These are phyloP conservation scores for Polydrusus tereticollis DNA, from an alignment of 2,888 invertebrate species.

Conservation along the genomic window DNA sequence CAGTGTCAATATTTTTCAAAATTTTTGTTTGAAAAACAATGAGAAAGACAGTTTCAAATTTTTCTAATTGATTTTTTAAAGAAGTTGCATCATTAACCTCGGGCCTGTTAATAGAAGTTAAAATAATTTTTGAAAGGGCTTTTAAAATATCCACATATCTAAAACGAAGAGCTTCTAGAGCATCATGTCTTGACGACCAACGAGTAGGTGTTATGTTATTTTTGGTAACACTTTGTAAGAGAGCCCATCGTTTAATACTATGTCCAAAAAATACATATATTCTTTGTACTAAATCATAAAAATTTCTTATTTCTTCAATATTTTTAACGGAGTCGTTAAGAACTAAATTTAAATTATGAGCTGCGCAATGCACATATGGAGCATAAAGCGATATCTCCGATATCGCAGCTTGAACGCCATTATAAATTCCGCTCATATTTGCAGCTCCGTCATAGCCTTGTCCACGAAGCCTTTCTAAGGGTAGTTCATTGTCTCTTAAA, in stretches of 20 bases:
- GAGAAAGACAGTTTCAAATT: constrained; percentile 4
- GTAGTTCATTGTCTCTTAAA: neutral
- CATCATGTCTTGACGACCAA: constrained; percentile 28
- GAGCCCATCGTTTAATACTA: constrained; percentile 20
- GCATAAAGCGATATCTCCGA: constrained; percentile 22
- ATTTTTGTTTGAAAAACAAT: constrained; percentile 18
- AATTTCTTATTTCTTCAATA: constrained; percentile 28
- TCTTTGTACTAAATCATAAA: constrained; percentile 27
- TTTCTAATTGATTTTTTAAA: constrained; percentile 1
- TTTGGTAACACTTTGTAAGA: constrained; percentile 20
- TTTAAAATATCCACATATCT: constrained; percentile 24
- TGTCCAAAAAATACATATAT: constrained; percentile 31
- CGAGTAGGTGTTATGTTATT: constrained; percentile 20
- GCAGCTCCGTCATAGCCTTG: constrained; percentile 34
- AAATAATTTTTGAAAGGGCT: constrained; percentile 14
- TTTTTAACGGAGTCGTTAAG: constrained; percentile 28
- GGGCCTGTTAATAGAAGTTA: neutral
- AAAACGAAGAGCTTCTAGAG: constrained; percentile 24
- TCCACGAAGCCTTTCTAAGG: constrained; percentile 25
- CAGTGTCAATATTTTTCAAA: neutral
- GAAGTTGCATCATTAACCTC: neutral
- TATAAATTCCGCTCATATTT: constrained; percentile 42
- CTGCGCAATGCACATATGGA: constrained; percentile 39
- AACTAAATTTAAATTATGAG: constrained; percentile 40
- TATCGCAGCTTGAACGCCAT: constrained; percentile 34